Evolutionary conservation across 2,797 vertebrate genomes (phyloP).

Genomic region (Synanceia verrucosa): DNA sequence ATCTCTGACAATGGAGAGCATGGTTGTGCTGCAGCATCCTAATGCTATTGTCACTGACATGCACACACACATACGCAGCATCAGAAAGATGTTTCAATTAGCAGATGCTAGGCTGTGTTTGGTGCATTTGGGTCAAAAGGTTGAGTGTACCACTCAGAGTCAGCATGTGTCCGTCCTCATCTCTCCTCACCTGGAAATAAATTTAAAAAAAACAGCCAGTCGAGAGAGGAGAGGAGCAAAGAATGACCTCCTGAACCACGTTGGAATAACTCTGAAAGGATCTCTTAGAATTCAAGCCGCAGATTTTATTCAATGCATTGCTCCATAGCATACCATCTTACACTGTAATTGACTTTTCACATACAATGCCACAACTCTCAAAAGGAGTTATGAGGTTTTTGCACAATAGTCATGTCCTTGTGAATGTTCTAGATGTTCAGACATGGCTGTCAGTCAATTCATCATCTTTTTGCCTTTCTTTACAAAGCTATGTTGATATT

Average conservation of each 20-base stretch:
- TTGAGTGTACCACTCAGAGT: slow-evolving; percentile 54
- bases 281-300: background rate
- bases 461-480: background rate
- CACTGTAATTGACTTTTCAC: background rate
- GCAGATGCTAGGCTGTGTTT: slow-evolving; percentile 33
- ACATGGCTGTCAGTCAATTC: background rate
- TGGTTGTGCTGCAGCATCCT: slow-evolving; percentile 60
- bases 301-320: background rate
- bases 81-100: slow-evolving; percentile 70
- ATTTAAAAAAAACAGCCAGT: slow-evolving; percentile 30
- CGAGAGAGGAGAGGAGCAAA: slow-evolving; percentile 35
- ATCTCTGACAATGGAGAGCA: slow-evolving; percentile 74
- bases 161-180: slow-evolving; percentile 33
- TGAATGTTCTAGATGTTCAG: background rate
- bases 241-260: slow-evolving; percentile 36
- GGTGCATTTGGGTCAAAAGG: slow-evolving; percentile 46
- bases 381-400: background rate
- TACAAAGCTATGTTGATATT: slow-evolving; percentile 8
- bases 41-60: slow-evolving; percentile 55
- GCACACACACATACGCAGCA: slow-evolving; percentile 27
- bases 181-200: slow-evolving; percentile 13
- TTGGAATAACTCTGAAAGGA: slow-evolving; percentile 2
- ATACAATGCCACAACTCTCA: background rate
- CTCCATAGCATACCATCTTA: background rate
- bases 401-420: background rate